Base-by-base conservation (phyloP, 2,113 vertebrate genomes). In the Pavo muticus region DNA sequence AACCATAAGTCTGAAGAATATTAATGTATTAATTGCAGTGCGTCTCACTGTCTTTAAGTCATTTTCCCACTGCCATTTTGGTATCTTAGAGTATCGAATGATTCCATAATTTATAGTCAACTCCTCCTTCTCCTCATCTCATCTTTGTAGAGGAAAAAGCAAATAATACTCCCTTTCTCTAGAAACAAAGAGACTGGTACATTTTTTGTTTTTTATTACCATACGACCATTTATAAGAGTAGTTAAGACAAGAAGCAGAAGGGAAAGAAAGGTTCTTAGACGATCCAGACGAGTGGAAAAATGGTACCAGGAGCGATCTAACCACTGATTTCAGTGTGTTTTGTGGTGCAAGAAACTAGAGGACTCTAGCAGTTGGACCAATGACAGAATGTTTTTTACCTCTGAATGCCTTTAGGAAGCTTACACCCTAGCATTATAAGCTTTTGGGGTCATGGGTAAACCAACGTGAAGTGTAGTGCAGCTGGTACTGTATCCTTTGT, bases 361-460 rank as follows among this genome's bases (percentile, higher is more conserved):
- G 72, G 37, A 13, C 39, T 63, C 24, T n/a, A 64, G 30, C 18
- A 40, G 50, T 45, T 13, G 25, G 75, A 9, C 70, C 70, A 25
- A 39, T 87, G 45, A 50, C 24, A 85, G 44, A 74, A 60, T 0
- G 8, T 44, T 83, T 64, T 87, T 85, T 86, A 79, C 6, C 50
- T 83, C 29, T 86, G 52, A 81, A 65, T 77, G 23, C 52, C 72
- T 5, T 87, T 96, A 84, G 10, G 71, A 85, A 94, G 85, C 63
- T 65, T 78, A 15, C 9, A 82, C 25, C 25, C 44, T 73, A 60
- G 70, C 72, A 57, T 76, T 42, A 42, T 56, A 77, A 73, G 84
- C 50, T 85, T 92, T 65, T 56, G 29, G 35, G 64, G 30, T 68
- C 60, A 74, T 45, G 37, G 71, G 59, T 92, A 90, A 94, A 91